Evolutionary conservation across 2,113 vertebrate genomes (phyloP).

Genomic region (Rutilus rutilus): DNA sequence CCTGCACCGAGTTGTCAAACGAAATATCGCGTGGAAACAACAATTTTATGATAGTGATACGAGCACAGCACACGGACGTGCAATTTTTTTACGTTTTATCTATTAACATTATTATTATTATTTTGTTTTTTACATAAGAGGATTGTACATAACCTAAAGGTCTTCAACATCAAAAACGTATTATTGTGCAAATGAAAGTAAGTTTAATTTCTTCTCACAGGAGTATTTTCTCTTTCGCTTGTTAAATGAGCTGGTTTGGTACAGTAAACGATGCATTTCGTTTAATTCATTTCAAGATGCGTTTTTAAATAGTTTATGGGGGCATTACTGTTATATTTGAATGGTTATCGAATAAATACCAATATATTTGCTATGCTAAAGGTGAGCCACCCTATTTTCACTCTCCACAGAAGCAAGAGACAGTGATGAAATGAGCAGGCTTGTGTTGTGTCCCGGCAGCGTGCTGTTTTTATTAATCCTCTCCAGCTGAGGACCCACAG

Average conservation of each 20-base stretch:
- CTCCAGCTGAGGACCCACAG: slow-evolving; percentile 33
- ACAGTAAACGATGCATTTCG: not conserved
- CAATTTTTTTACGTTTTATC: not conserved
- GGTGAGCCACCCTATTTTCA: slow-evolving; percentile 24
- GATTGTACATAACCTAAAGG: not conserved
- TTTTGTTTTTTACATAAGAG: not conserved
- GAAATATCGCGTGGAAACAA: not conserved
- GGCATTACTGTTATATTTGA: not conserved
- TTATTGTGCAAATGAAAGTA: not conserved
- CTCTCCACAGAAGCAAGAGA: slow-evolving; percentile 11
- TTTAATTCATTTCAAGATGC: not conserved
- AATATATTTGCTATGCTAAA: slow-evolving; percentile 1
- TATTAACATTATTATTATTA: too few species aligned
- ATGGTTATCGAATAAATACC: not conserved
- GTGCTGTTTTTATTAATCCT: slow-evolving; percentile 31
- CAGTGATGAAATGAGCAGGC: slow-evolving; percentile 37
- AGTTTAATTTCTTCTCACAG: not conserved
- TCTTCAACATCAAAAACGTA: not conserved
- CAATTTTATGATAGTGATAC: not conserved
- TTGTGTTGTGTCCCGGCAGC: not conserved
- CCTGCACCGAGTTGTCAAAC: not conserved
- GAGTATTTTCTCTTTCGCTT: not conserved
- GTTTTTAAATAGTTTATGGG: not conserved
- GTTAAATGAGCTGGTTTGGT: not conserved
- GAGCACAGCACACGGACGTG: not conserved